Evolutionary conservation across 2,888 invertebrate genomes (phyloP).

Genomic region (Drosophila mercatorum): DNA sequence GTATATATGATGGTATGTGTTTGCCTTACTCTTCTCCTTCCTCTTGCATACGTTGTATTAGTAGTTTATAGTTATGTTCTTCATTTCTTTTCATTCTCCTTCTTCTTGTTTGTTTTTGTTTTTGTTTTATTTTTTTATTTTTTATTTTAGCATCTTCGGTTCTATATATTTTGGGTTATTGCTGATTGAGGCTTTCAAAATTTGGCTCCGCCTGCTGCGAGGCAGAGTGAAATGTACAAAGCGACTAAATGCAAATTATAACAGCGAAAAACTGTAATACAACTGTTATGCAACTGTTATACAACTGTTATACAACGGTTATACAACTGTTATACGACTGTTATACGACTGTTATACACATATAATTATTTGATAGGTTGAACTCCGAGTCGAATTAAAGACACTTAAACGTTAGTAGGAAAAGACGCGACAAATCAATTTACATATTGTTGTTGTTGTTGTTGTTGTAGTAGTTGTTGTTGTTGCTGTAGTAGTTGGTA

Average conservation of each 20-base stretch:
- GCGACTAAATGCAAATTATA: slow-evolving; percentile 66
- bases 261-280: not conserved
- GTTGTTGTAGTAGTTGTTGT: slow-evolving; percentile 2
- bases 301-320: not conserved
- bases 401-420: slow-evolving; percentile 64
- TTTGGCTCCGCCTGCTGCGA: slow-evolving; percentile 18
- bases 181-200: slow-evolving; percentile 56
- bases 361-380: slow-evolving; percentile 13
- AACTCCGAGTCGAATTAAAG: slow-evolving; percentile 30
- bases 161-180: slow-evolving; percentile 75
- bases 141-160: slow-evolving; percentile 74
- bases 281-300: slow-evolving; percentile 1
- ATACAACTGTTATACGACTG: not conserved
- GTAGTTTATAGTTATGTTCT: slow-evolving; percentile 18
- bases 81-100: slow-evolving; percentile 4
- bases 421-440: slow-evolving; percentile 38
- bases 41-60: slow-evolving; percentile 16
- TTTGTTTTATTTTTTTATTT: slow-evolving; percentile 1
- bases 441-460: slow-evolving; percentile 2
- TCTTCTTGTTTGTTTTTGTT: not conserved
- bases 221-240: slow-evolving; percentile 49
- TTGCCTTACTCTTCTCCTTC: slow-evolving; percentile 19
- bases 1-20: not conserved
- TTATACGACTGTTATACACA: not conserved
- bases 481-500: slow-evolving; percentile 36